These are phyloP conservation scores for Rhaphigaster nebulosa DNA, from an alignment of 2,888 invertebrate species.

Conservation along the genomic window DNA sequence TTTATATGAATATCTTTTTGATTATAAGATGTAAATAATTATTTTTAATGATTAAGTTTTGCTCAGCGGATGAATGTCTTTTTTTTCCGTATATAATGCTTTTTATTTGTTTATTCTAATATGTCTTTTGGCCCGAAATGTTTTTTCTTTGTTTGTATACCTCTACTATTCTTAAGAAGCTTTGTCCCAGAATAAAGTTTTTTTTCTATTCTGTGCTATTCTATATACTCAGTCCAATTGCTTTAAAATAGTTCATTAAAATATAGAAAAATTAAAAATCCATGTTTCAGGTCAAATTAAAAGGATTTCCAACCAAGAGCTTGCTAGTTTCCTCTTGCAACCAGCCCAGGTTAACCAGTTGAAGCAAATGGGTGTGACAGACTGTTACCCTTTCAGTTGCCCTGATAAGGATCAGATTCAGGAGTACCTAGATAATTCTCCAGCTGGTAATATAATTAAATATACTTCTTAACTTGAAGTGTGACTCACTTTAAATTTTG, in stretches of 20 bases:
- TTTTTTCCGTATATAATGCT: too few species aligned
- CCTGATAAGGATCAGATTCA: slow-evolving; percentile 85
- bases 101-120: too few species aligned
- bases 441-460: slow-evolving; percentile 73
- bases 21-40: too few species aligned
- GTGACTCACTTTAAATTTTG: background rate
- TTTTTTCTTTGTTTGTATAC: too few species aligned
- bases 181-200: too few species aligned
- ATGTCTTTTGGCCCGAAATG: too few species aligned
- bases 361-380: slow-evolving; percentile 78
- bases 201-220: too few species aligned
- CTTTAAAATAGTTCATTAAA: background rate
- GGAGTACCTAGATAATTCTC: slow-evolving; percentile 92
- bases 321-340: slow-evolving; percentile 80
- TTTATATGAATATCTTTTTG: too few species aligned
- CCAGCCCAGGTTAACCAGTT: slow-evolving; percentile 81
- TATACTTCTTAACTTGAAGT: background rate
- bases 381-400: slow-evolving; percentile 80
- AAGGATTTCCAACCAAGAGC: slow-evolving; percentile 80
- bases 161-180: too few species aligned
- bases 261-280: too few species aligned
- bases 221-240: background rate
- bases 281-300: slow-evolving; percentile 74
- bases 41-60: too few species aligned
- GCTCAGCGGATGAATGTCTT: too few species aligned